phyloP scores from a whole-genome alignment of 2,797 vertebrate species.

The Micropoecilia bifurca region DNA sequence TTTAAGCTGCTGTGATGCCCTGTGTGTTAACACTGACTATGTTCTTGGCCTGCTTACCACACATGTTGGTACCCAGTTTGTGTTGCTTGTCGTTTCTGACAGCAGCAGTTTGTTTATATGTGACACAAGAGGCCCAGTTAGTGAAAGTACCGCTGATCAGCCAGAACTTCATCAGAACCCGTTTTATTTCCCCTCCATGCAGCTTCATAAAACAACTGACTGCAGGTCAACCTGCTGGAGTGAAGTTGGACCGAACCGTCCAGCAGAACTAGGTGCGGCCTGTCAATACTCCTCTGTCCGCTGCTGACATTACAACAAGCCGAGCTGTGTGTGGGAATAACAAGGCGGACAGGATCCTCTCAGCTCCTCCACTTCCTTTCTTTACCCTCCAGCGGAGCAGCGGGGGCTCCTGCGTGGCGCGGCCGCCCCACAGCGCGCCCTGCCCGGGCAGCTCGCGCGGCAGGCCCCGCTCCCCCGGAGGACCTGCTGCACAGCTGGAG shows the following conservation, averaged over 20 bases:
- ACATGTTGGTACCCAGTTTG: background rate
- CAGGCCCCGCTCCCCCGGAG: constrained; percentile 51
- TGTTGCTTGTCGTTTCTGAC: background rate
- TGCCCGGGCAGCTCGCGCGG: constrained; percentile 24
- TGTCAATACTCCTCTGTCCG: constrained; percentile 57
- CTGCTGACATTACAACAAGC: constrained; percentile 48
- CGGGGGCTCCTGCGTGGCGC: constrained; percentile 45
- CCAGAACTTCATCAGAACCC: background rate
- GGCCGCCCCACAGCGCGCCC: constrained; percentile 38
- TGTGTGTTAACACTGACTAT: background rate
- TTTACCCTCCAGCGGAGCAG: constrained; percentile 30
- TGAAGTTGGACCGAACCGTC: constrained; percentile 56
- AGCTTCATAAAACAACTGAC: background rate
- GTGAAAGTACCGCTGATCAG: background rate
- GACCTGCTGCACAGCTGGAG: constrained; percentile 3
- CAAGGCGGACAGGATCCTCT: constrained; percentile 7
- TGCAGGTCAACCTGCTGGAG: constrained; percentile 51
- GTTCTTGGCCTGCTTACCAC: background rate
- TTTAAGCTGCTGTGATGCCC: background rate
- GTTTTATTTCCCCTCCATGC: background rate
- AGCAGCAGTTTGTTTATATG: constrained; percentile 1
- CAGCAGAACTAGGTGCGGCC: constrained; percentile 71
- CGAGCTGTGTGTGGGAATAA: constrained; percentile 33
- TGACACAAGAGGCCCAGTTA: constrained; percentile 1
- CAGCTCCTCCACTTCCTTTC: constrained; percentile 48